phyloP scores from a whole-genome alignment of 2,797 vertebrate genomes.

The Galago senegalensis region DNA sequence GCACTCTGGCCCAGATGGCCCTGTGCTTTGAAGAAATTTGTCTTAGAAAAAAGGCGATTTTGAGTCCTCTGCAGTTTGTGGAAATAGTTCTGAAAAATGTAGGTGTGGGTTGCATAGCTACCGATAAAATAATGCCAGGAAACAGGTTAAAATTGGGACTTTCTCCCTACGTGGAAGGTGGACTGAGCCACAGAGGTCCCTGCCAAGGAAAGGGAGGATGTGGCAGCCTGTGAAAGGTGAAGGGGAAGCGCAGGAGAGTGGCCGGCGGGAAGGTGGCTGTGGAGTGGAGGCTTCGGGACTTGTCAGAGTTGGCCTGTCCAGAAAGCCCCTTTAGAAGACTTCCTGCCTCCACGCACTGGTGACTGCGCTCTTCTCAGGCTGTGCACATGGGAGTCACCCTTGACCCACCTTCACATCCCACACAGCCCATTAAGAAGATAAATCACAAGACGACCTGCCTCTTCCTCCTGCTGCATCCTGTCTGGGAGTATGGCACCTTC shows the following conservation, averaged over 20 bases:
- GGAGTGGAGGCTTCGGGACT: fast-evolving
- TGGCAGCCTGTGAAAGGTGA: background rate
- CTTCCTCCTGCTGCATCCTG: fast-evolving
- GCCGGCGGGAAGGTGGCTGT: background rate
- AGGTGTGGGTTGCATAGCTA: background rate
- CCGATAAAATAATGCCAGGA: background rate
- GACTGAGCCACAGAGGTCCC: background rate
- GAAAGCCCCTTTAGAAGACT: too few species aligned
- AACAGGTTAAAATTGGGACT: background rate
- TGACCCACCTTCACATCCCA: too few species aligned
- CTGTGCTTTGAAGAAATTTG: background rate
- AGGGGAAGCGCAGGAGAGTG: background rate
- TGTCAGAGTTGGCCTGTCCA: fast-evolving
- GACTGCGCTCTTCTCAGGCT: fast-evolving
- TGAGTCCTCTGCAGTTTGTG: background rate
- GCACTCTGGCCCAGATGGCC: background rate
- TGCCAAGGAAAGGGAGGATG: background rate
- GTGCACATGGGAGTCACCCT: background rate
- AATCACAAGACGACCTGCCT: background rate
- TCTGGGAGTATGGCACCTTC: background rate
- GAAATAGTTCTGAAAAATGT: background rate
- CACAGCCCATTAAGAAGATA: too few species aligned
- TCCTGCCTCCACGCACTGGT: background rate
- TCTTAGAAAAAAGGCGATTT: background rate
- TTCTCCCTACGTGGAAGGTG: background rate